Base-by-base conservation (phyloP, 2,888 invertebrate genomes). In the Pyrrhosoma nymphula region DNA sequence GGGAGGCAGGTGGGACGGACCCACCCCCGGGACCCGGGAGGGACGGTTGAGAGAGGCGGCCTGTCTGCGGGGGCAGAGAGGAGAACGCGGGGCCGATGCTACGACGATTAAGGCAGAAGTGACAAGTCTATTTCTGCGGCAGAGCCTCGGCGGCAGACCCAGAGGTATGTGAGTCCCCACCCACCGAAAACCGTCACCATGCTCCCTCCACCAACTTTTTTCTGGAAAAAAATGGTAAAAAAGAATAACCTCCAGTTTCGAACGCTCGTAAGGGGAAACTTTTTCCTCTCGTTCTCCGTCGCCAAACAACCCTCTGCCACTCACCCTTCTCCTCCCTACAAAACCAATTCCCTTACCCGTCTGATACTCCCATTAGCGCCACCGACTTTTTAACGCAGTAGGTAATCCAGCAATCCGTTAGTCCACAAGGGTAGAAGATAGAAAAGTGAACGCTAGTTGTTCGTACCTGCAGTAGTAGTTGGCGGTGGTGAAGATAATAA, bases 91-190 rank as follows among this genome's bases (percentile, higher is more conserved):
- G 20, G 20, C 60, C 69, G 69, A 69, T 69, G 10, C 69, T 12
- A 26, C 69, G 69, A 69, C 23, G 69, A 69, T 69, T 69, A 69
- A 69, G 69, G 69, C 26, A 69, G 18, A 69, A 26, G 69, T 69
- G 69, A 69, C 69, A 69, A 69, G 69, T 69, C 69, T 69, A 69
- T 69, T 69, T 69, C 69, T n/a, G 69, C 23, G 69, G 69, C 69
- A 69, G 69, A 12, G 69, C 69, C n/a, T 69, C 23, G 26, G n/a
- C 20, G 69, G n/a, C 69, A 69, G 69, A 69, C 69, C 69, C 26
- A 23, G 23, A 8, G 69, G 69, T 20, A 20, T 12, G 69, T 20
- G 20, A 8, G 60, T 60, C 10, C 60, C 26, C 60, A 60, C 60
- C 60, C 60, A 60, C 69, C 4, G 69, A 16, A 26, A 69, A 26